These are phyloP conservation scores for Bostrychus sinensis DNA, from an alignment of 2,113 vertebrate species.

Conservation along the genomic window DNA sequence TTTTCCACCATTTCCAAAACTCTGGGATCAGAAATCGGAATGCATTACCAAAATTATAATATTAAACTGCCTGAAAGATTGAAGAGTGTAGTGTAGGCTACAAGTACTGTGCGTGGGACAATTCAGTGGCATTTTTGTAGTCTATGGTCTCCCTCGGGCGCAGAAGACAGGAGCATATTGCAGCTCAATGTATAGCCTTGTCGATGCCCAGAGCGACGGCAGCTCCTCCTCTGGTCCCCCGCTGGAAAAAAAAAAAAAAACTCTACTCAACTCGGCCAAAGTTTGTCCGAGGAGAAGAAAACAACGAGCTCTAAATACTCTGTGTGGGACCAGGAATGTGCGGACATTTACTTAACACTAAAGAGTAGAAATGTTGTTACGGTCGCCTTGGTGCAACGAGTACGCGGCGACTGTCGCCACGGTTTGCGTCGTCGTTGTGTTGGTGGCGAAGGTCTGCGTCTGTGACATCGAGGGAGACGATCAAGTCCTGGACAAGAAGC, in stretches of 20 bases:
- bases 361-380: conserved; percentile 70
- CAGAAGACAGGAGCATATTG: background rate
- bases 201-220: background rate
- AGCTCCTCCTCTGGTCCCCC: conserved; percentile 51
- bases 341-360: conserved; percentile 27
- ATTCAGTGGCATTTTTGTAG: no score
- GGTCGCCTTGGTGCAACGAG: conserved; percentile 22
- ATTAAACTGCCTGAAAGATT: background rate
- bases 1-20: no score
- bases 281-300: conserved; percentile 32
- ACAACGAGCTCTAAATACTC: conserved; percentile 15
- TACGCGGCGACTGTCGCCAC: conserved; percentile 26
- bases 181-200: background rate
- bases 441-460: conserved; percentile 51
- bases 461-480: conserved; percentile 62
- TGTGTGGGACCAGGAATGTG: conserved; percentile 58
- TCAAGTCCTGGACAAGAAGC: conserved; percentile 59
- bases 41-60: background rate
- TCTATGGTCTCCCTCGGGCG: no score
- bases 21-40: no score
- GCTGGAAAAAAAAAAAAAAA: conserved; percentile 49
- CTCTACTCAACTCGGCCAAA: conserved; percentile 46
- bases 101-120: background rate
- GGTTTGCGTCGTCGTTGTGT: conserved; percentile 43
- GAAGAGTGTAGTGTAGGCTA: background rate